phyloP scores from a whole-genome alignment of 2,113 vertebrate species.

The Heterotis niloticus region DNA sequence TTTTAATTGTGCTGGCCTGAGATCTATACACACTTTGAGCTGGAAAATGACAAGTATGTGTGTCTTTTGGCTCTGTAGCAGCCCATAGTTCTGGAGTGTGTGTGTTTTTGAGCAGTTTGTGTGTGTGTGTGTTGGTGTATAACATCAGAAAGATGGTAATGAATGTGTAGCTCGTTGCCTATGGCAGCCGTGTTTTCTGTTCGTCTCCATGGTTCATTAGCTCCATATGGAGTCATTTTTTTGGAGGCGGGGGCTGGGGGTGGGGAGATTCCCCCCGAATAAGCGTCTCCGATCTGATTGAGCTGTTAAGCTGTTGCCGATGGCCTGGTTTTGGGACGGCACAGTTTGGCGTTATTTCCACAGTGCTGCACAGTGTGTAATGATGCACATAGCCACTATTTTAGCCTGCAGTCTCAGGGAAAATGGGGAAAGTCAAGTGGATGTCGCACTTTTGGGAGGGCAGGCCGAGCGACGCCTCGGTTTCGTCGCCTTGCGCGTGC shows the following conservation, averaged over 20 bases:
- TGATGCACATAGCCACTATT: background rate
- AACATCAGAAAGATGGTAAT: slow-evolving; percentile 37
- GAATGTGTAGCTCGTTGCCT: slow-evolving; percentile 32
- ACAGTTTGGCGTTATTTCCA: background rate
- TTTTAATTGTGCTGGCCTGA: too few species aligned
- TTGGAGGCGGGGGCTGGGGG: background rate
- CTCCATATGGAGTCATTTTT: slow-evolving; percentile 45
- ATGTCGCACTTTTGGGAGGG: slow-evolving; percentile 31
- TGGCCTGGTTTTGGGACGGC: background rate
- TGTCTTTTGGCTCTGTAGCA: too few species aligned
- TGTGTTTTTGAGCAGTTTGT: background rate
- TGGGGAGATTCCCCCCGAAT: slow-evolving; percentile 3
- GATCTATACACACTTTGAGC: too few species aligned
- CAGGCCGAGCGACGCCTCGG: slow-evolving; percentile 18
- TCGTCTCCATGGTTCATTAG: slow-evolving; percentile 43
- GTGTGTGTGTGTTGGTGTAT: slow-evolving; percentile 4
- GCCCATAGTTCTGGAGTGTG: background rate
- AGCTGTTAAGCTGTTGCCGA: slow-evolving; percentile 18
- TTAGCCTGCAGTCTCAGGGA: background rate
- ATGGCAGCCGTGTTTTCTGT: slow-evolving; percentile 32
- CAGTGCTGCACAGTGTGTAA: background rate
- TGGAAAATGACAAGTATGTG: too few species aligned
- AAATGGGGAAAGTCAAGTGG: slow-evolving; percentile 9
- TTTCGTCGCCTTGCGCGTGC: background rate
- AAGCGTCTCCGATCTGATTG: slow-evolving; percentile 4